A percentile compares a stretch with the other conserved stretches of the same genome.
Evolutionary conservation across 2,888 invertebrate genomes (phyloP).

Genomic region (Limnephilus lunatus): DNA sequence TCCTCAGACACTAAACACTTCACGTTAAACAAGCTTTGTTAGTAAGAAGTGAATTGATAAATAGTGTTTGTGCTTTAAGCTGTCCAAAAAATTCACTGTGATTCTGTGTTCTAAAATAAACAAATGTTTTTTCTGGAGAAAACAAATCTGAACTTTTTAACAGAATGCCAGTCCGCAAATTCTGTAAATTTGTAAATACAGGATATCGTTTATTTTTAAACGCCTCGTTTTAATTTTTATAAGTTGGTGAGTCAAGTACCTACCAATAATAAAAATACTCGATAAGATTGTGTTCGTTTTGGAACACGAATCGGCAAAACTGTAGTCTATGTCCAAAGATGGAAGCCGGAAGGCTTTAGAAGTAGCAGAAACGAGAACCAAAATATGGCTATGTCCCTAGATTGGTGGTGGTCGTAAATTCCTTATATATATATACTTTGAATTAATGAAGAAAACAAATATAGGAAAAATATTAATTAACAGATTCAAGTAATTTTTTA

Average conservation of each 20-base stretch:
- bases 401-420: background rate
- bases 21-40: slow-evolving; percentile 2
- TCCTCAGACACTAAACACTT: background rate
- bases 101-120: background rate
- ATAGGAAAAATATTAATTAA: background rate
- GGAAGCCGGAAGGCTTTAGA: background rate
- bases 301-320: background rate
- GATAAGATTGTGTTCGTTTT: background rate
- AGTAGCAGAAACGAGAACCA: background rate
- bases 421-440: background rate
- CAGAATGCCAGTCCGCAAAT: no score
- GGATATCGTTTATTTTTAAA: background rate
- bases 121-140: background rate
- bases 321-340: background rate
- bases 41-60: background rate
- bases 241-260: background rate
- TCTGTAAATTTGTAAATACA: background rate
- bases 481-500: background rate
- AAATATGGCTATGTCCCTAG: no score
- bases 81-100: background rate
- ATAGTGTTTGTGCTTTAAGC: background rate
- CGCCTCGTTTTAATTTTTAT: background rate
- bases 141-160: background rate
- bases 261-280: background rate
- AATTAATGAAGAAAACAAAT: background rate